These are phyloP conservation scores for Drosophila seclusa DNA, from an alignment of 2,888 invertebrate species.

Conservation along the genomic window DNA sequence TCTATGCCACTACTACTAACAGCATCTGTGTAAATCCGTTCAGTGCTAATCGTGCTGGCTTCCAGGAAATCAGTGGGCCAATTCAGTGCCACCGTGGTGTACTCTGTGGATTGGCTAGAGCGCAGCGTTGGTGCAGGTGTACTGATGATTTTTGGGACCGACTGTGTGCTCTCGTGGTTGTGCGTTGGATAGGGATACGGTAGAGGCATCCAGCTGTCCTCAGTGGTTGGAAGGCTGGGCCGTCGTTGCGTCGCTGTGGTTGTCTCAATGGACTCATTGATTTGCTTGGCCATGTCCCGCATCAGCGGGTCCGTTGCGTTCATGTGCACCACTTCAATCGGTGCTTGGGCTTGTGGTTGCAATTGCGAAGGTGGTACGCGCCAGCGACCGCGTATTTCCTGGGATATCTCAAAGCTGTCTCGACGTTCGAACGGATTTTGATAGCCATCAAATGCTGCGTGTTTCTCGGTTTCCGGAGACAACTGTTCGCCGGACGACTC, in stretches of 20 bases:
- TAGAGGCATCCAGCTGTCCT: conserved; percentile 72
- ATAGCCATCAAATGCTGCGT: conserved; percentile 32
- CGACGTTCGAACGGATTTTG: conserved; percentile 33
- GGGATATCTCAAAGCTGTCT: conserved; percentile 59
- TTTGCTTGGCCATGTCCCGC: conserved; percentile 63
- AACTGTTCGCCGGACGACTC: conserved; percentile 51
- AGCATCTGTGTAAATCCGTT: conserved; percentile 29
- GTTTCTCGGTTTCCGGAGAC: conserved; percentile 18
- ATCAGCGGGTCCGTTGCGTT: conserved; percentile 61
- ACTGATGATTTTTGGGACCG: conserved; percentile 22
- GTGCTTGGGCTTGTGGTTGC: conserved; percentile 4
- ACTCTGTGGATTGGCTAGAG: conserved; percentile 39
- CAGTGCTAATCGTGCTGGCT: conserved; percentile 44
- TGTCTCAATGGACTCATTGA: conserved; percentile 73
- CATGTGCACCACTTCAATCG: conserved; percentile 49
- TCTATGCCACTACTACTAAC: conserved; percentile 38
- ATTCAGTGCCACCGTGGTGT: conserved; percentile 53
- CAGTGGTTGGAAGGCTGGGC: conserved; percentile 33
- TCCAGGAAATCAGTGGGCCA: conserved; percentile 80
- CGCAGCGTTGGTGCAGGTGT: conserved; percentile 30
- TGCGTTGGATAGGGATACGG: conserved; percentile 63
- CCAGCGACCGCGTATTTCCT: conserved; percentile 56
- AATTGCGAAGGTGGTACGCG: conserved; percentile 28
- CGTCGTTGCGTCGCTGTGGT: conserved; percentile 29
- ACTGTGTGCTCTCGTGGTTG: conserved; percentile 56